Conservation (phyloP, 2,113 vertebrate species). For the Phoenicopterus ruber region DNA sequence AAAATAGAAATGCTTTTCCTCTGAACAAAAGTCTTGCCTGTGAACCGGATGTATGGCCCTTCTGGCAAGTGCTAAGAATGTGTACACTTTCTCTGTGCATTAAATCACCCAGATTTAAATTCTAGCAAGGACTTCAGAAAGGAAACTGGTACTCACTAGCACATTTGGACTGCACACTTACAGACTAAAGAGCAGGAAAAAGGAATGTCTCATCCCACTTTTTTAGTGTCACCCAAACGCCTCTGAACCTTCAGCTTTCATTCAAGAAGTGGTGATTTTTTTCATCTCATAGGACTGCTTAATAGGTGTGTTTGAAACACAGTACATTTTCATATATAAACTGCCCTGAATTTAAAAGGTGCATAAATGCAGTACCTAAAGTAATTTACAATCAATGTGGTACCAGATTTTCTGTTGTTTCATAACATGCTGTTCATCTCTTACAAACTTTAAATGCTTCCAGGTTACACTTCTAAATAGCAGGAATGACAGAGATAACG, state of each 20-base stretch:
- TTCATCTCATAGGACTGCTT: background rate
- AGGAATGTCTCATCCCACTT: background rate
- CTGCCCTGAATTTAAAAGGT: background rate
- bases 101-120: background rate
- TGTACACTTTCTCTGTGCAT: background rate
- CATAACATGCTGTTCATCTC: background rate
- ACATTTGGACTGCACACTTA: background rate
- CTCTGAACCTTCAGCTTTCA: background rate
- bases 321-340: background rate
- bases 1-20: background rate
- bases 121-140: background rate
- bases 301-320: background rate
- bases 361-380: background rate
- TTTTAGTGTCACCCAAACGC: background rate
- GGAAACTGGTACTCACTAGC: background rate
- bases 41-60: background rate
- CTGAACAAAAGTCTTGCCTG: background rate
- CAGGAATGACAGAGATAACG: background rate
- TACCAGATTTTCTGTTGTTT: background rate
- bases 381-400: background rate
- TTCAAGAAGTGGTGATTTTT: background rate
- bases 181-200: background rate
- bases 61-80: background rate
- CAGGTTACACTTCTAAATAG: background rate
- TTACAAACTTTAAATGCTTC: background rate